Percentiles rank a stretch among this genome's conserved stretches.
These are phyloP conservation scores for Ciconia nigra DNA, from an alignment of 2,797 vertebrate species.

Conservation along the genomic window DNA sequence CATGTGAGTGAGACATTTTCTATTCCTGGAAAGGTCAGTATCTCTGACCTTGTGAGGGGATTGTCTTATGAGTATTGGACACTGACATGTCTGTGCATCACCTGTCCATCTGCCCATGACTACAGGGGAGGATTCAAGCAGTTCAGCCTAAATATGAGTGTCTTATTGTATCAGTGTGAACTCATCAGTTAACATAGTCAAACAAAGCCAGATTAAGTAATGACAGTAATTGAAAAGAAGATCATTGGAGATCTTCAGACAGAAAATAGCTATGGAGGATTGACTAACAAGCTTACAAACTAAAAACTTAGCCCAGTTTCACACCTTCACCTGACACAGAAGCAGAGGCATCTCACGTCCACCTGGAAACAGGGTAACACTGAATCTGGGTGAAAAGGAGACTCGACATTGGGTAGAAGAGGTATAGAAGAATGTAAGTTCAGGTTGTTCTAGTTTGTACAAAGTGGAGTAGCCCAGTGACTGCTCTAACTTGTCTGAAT, in stretches of 20 bases:
- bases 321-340: background rate
- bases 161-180: background rate
- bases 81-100: background rate
- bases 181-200: background rate
- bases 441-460: background rate
- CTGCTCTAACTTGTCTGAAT: background rate
- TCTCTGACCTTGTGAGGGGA: background rate
- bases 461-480: background rate
- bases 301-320: background rate
- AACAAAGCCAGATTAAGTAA: background rate
- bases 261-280: background rate
- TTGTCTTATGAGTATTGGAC: background rate
- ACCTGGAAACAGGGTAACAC: background rate
- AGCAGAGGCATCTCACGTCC: background rate
- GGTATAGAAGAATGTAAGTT: background rate
- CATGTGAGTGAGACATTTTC: background rate
- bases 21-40: background rate
- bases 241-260: background rate
- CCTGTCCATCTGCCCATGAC: background rate
- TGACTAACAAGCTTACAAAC: background rate
- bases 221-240: background rate
- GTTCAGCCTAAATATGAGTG: background rate
- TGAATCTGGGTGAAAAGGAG: background rate
- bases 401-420: background rate
- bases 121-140: background rate